Evolutionary conservation across 2,888 invertebrate species (phyloP).

Genomic region (Octonoba sinensis): DNA sequence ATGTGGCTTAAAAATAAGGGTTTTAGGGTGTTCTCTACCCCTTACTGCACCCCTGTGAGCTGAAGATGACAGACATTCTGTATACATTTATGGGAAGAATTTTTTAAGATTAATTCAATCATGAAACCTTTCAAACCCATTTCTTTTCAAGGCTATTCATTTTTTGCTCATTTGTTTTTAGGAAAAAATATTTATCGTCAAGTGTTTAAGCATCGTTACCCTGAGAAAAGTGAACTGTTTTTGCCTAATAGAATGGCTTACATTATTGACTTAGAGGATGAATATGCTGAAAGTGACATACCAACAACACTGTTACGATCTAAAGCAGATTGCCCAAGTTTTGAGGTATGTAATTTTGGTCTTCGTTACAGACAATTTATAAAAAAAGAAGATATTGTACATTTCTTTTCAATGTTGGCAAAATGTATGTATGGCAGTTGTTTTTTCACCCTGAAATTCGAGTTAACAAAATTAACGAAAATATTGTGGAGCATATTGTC

Average conservation of each 20-base stretch:
- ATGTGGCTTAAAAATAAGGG: too few species aligned
- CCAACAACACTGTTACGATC: constrained; percentile 95
- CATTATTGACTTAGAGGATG: constrained; percentile 91
- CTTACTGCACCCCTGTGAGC: too few species aligned
- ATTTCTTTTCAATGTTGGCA: too few species aligned
- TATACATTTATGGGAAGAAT: too few species aligned
- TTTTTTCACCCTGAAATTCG: too few species aligned
- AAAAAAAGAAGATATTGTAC: neutral
- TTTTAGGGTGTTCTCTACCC: too few species aligned
- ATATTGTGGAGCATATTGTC: too few species aligned
- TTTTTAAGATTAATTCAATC: too few species aligned
- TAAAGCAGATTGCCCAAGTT: constrained; percentile 85
- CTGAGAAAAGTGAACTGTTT: constrained; percentile 90
- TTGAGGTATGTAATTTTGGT: constrained; percentile 73
- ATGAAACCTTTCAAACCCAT: neutral
- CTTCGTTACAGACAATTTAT: neutral
- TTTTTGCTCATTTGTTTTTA: constrained; percentile 12
- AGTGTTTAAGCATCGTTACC: constrained; percentile 74
- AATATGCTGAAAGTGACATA: constrained; percentile 87
- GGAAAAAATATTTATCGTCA: constrained; percentile 65
- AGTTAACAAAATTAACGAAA: too few species aligned
- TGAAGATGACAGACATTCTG: too few species aligned
- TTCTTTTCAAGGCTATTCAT: neutral
- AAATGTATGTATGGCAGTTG: too few species aligned
- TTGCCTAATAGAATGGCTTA: constrained; percentile 98